phyloP scores from a whole-genome alignment of 2,113 vertebrate species.

The Nettapus auritus region DNA sequence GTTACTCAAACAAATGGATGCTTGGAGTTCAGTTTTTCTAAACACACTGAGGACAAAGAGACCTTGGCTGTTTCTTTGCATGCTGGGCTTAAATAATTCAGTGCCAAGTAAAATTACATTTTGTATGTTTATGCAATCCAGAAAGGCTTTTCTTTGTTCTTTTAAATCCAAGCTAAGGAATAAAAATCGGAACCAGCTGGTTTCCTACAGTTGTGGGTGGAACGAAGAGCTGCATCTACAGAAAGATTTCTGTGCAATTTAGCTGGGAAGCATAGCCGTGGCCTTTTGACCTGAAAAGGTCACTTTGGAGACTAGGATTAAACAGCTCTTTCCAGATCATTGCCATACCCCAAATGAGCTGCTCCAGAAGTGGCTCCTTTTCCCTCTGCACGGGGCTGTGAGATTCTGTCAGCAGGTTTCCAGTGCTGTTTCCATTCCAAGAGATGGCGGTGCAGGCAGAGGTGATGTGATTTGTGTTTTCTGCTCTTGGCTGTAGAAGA shows the following conservation, averaged over 20 bases:
- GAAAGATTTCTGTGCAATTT: background rate
- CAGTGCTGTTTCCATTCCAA: background rate
- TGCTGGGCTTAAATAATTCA: slow-evolving; percentile 36
- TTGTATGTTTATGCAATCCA: slow-evolving; percentile 50
- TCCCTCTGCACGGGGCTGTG: background rate
- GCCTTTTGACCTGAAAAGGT: slow-evolving; percentile 11
- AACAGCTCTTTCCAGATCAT: slow-evolving; percentile 4
- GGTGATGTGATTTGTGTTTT: slow-evolving; percentile 3
- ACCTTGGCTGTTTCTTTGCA: slow-evolving; percentile 53
- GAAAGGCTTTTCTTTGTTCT: slow-evolving; percentile 54
- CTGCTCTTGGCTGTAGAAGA: slow-evolving; percentile 13
- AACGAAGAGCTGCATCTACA: slow-evolving; percentile 15
- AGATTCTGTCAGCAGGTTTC: slow-evolving; percentile 27
- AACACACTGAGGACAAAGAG: slow-evolving; percentile 45
- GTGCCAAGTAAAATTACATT: slow-evolving; percentile 63
- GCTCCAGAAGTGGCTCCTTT: background rate
- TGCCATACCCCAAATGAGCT: background rate
- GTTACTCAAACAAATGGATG: slow-evolving; percentile 37
- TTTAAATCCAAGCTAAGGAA: slow-evolving; percentile 49
- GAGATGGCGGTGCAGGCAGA: background rate
- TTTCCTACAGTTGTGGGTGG: slow-evolving; percentile 4
- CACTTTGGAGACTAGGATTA: background rate
- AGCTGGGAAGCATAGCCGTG: slow-evolving; percentile 1
- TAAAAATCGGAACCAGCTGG: slow-evolving; percentile 64
- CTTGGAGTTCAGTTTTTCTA: slow-evolving; percentile 46